These are phyloP conservation scores for Epizoanthus rinbou DNA, from an alignment of 92 coral and sea anemone genomes.

Conservation along the genomic window DNA sequence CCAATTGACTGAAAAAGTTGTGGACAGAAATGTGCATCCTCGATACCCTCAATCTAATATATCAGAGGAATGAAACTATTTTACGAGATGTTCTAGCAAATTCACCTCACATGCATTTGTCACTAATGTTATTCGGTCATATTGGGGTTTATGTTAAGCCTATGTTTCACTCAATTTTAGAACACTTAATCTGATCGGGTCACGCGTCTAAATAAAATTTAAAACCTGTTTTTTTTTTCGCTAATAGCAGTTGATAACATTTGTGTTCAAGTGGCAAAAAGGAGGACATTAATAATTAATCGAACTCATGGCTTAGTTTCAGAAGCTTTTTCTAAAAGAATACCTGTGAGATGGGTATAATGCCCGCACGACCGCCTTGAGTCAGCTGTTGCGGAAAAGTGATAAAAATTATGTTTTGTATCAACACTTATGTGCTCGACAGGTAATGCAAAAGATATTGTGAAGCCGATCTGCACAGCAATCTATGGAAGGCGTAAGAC, in stretches of 20 bases:
- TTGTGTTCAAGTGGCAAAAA: constrained; percentile 30
- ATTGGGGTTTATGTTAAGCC: not conserved
- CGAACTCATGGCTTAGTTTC: not conserved
- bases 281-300: constrained; percentile 5
- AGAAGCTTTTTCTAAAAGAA: not conserved
- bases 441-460: not conserved
- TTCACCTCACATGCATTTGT: too few relatives aligned
- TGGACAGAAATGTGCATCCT: too few relatives aligned
- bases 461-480: not conserved
- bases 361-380: not conserved
- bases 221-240: not conserved
- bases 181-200: not conserved
- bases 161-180: not conserved
- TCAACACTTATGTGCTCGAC: too few relatives aligned
- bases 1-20: not conserved
- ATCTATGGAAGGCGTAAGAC: not conserved
- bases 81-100: too few relatives aligned
- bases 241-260: constrained; percentile 3
- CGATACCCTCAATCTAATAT: too few relatives aligned
- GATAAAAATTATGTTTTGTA: too few relatives aligned
- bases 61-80: too few relatives aligned
- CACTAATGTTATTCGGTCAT: too few relatives aligned
- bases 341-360: not conserved
- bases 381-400: not conserved
- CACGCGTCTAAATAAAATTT: not conserved